These are phyloP conservation scores for Perognathus longimembris DNA, from an alignment of 2,113 vertebrate species.

Conservation along the genomic window DNA sequence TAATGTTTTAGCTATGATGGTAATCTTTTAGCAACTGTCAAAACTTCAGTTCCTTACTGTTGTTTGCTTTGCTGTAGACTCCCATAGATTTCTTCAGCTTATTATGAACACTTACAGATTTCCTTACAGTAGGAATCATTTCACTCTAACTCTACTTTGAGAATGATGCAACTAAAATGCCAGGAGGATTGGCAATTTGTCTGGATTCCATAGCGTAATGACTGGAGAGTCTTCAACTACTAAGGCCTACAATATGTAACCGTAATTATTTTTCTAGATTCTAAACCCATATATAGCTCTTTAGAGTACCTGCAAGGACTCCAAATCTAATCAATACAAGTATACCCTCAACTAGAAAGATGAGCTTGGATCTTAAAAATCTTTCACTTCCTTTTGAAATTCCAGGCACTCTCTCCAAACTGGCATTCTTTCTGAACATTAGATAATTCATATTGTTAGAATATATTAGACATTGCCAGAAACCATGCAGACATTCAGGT, in stretches of 20 bases:
- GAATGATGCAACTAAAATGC: background rate
- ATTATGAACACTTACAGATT: background rate
- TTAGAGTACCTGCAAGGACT: background rate
- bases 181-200: background rate
- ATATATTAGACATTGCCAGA: too few relatives aligned
- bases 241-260: too few relatives aligned
- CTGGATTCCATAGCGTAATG: background rate
- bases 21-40: too few relatives aligned
- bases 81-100: background rate
- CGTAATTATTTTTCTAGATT: background rate
- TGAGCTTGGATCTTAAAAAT: background rate
- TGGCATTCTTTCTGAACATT: background rate
- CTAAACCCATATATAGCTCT: background rate
- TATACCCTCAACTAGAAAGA: background rate
- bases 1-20: too few relatives aligned
- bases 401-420: background rate
- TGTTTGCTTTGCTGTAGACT: background rate
- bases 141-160: background rate
- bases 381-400: conserved; percentile 13
- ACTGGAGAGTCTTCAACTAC: background rate
- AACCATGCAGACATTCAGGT: too few relatives aligned
- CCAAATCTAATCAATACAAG: background rate
- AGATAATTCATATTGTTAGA: background rate
- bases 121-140: background rate
- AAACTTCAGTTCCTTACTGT: background rate